Evolutionary conservation across 1,140 invertebrate species (phyloP).

Genomic region (Philaenus spumarius): DNA sequence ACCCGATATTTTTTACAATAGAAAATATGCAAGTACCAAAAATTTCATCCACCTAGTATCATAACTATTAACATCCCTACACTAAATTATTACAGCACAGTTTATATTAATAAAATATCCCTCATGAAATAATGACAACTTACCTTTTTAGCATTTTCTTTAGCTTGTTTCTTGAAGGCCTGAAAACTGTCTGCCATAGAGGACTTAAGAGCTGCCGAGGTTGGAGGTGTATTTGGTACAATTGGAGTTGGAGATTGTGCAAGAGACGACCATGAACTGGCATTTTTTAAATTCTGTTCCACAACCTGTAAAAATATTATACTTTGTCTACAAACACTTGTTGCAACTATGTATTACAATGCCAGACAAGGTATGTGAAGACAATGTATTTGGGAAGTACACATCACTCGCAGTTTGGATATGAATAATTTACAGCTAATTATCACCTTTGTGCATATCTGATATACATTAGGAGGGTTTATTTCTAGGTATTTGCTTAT

Average conservation of each 20-base stretch:
- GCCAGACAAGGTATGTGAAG: too few relatives aligned
- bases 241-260: slow-evolving; percentile 68
- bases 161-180: slow-evolving; percentile 90
- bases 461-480: neutral
- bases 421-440: neutral
- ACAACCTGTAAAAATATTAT: neutral
- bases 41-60: too few relatives aligned
- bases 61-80: too few relatives aligned
- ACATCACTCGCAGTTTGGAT: neutral
- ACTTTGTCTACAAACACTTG: neutral
- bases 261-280: slow-evolving; percentile 86
- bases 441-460: neutral
- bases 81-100: too few relatives aligned
- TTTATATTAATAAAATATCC: too few relatives aligned
- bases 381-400: neutral
- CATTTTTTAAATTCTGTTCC: slow-evolving; percentile 65
- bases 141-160: slow-evolving; percentile 85
- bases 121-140: too few relatives aligned
- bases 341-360: neutral
- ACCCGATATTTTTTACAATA: too few relatives aligned
- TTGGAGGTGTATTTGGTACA: slow-evolving; percentile 21
- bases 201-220: slow-evolving; percentile 28
- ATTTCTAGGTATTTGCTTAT: too few relatives aligned
- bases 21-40: too few relatives aligned
- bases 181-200: slow-evolving; percentile 53